Base-by-base conservation (phyloP, 2,797 vertebrate species). In the Danio albolineatus region DNA sequence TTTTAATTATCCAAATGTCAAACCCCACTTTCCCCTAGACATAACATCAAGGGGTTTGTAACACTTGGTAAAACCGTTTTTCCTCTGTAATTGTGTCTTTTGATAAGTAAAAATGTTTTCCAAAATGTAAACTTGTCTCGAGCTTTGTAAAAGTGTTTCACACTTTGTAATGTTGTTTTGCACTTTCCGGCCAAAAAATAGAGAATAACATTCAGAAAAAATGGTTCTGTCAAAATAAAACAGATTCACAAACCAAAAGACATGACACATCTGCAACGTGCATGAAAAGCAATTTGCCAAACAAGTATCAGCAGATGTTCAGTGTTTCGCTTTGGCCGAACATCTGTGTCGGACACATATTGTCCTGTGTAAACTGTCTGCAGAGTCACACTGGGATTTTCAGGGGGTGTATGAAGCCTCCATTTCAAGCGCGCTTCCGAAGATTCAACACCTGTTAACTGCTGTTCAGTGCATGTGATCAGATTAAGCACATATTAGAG, bases 261-360 rank as follows among this genome's bases (percentile, higher is more conserved):
- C 72, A 49, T 21, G 19, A 54, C n/a, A 0, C 51, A 66, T 66
- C 10, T 66, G 61, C 56, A 6, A 17, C 3, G 36, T 43, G 54
- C 7, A 48, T 21, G 10, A 51, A 36, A 60, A 60, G 43, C n/a
- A 60, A 51, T 78, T 78, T 51, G 76, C 54, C 10, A 39, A 57
- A 57, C 41, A 67, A 69, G 53, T 44, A 48, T 57, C 43, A 60
- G n/a, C 54, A 69, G 76, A 70, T 78, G 36, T 41, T 78, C 28
- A 41, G 43, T 44, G 41, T 10, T 65, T 54, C 41, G 10, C 13
- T 64, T 44, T 4, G 13, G 14, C 48, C 4, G 4, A 56, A 66
- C 64, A 49, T 17, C 21, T 46, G 43, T 44, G 49, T 38, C 6
- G 41, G 53, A 28, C 36, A n/a, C 65, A 41, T 57, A 48, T 39